Percentiles rank a stretch among this genome's conserved stretches.
Conservation (phyloP, 2,113 vertebrate genomes). For the Cyphomyrus plagiostoma region DNA sequence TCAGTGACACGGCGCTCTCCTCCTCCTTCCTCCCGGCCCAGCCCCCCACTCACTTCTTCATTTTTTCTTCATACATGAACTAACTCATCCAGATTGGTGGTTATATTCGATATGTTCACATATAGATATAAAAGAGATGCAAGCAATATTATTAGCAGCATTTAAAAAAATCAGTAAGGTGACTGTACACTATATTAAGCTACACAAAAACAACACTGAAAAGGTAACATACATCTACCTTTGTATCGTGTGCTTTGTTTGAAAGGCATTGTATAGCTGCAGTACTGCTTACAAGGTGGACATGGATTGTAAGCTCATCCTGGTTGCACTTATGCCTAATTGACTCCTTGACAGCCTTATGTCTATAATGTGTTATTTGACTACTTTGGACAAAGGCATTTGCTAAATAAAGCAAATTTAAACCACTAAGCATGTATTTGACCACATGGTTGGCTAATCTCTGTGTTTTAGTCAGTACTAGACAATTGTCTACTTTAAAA, state of each 20-base stretch:
- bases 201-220: not conserved
- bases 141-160: not conserved
- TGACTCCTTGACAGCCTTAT: not conserved
- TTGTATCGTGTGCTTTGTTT: not conserved
- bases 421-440: not conserved
- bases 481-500: not conserved
- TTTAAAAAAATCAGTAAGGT: not conserved
- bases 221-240: not conserved
- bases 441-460: not conserved
- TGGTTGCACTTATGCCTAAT: not conserved
- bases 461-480: not conserved
- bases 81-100: not conserved
- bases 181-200: not conserved
- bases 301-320: not conserved
- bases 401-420: not conserved
- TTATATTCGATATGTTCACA: not conserved
- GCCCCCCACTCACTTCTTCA: not conserved
- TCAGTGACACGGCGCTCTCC: not conserved
- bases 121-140: not conserved
- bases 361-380: not conserved
- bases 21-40: not conserved
- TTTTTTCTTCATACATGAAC: not conserved
- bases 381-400: not conserved
- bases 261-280: not conserved
- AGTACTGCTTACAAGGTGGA: not conserved